Evolutionary conservation across 1,140 invertebrate genomes (phyloP).

Genomic region (Parasteatoda tepidariorum): DNA sequence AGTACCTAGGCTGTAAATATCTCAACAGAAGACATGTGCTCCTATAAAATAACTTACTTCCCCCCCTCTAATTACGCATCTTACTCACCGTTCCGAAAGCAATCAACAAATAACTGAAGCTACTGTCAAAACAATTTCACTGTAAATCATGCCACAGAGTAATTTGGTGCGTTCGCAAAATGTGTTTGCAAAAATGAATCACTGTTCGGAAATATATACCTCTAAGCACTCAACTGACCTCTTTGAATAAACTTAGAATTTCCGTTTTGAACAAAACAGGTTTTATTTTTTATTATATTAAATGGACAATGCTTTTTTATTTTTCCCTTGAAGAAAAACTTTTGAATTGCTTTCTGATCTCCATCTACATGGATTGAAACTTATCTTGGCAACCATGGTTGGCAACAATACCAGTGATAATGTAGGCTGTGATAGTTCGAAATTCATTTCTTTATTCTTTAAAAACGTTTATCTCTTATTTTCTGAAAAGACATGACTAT

Average conservation of each 20-base stretch:
- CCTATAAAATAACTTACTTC: slow-evolving; percentile 29
- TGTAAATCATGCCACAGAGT: slow-evolving; percentile 43
- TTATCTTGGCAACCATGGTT: not conserved
- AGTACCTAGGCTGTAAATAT: not conserved
- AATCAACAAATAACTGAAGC: no score
- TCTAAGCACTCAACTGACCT: slow-evolving; percentile 27
- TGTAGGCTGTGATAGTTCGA: not conserved
- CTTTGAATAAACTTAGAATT: slow-evolving; percentile 19
- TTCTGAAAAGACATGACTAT: no score
- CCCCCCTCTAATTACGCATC: slow-evolving; percentile 25
- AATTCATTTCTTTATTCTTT: not conserved
- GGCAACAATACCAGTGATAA: not conserved
- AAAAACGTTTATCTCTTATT: no score
- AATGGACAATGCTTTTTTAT: not conserved
- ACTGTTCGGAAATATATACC: not conserved
- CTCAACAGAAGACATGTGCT: no score
- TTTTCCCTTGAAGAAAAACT: not conserved
- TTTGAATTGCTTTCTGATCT: not conserved
- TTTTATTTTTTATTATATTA: not conserved
- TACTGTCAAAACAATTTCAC: slow-evolving; percentile 19
- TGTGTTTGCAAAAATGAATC: slow-evolving; percentile 14
- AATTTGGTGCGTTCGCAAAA: slow-evolving; percentile 23
- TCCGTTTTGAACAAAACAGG: slow-evolving; percentile 32
- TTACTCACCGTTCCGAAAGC: no score
- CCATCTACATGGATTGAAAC: not conserved